Conservation (phyloP, 2,113 vertebrate species). For the Megaceryle maxima region DNA sequence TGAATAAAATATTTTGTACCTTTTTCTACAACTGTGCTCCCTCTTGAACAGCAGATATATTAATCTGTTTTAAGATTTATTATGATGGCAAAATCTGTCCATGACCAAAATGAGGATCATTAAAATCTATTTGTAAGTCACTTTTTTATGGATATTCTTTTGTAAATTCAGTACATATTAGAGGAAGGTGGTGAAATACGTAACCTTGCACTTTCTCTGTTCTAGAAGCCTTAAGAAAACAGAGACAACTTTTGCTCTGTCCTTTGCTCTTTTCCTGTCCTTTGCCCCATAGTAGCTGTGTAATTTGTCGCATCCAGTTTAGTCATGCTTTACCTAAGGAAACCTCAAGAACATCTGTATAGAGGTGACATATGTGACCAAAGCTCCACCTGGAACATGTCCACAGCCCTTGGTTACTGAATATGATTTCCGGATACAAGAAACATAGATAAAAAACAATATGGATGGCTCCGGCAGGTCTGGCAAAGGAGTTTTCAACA, state of each 20-base stretch:
- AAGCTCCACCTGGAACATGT: neutral
- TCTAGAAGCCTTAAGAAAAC: neutral
- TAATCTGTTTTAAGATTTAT: neutral
- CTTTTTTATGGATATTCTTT: neutral
- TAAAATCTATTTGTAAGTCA: neutral
- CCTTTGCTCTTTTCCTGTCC: neutral
- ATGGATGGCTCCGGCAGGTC: neutral
- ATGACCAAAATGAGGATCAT: neutral
- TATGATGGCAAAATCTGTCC: neutral
- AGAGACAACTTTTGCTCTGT: neutral
- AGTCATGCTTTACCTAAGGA: neutral
- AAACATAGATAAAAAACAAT: neutral
- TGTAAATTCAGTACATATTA: neutral
- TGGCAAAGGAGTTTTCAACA: neutral
- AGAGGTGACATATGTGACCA: neutral
- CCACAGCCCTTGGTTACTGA: neutral
- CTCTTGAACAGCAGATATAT: neutral
- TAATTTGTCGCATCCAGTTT: neutral
- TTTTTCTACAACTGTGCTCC: neutral
- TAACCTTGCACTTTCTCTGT: neutral
- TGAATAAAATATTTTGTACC: slow-evolving; percentile 49
- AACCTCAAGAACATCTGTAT: neutral
- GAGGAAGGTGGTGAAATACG: neutral
- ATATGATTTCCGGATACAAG: neutral
- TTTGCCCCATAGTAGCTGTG: neutral